phyloP scores from a whole-genome alignment of 2,888 invertebrate species.

The Coelopa pilipes region DNA sequence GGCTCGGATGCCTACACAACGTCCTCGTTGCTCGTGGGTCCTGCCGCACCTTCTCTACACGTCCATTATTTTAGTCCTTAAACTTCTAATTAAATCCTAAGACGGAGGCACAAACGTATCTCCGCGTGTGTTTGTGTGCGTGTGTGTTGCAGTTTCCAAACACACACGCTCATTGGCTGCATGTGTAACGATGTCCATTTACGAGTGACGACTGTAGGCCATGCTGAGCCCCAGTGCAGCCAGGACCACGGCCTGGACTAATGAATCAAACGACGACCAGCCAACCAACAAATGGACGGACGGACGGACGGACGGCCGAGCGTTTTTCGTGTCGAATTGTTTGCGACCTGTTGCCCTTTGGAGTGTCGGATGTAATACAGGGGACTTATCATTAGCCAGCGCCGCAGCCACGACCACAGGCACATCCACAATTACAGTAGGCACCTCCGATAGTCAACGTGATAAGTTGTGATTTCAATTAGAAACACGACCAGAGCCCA shows the following conservation, averaged over 20 bases:
- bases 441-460: too few species aligned
- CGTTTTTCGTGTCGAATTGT: not conserved
- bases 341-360: constrained; percentile 4
- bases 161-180: not conserved
- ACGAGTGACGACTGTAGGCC: constrained; percentile 3
- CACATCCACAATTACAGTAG: too few species aligned
- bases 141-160: not conserved
- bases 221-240: not conserved
- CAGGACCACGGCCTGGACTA: too few species aligned
- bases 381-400: too few species aligned
- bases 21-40: too few species aligned
- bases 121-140: not conserved
- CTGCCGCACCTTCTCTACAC: not conserved
- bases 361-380: too few species aligned
- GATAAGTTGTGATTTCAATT: too few species aligned
- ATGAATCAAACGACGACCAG: too few species aligned
- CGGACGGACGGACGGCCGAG: too few species aligned
- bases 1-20: too few species aligned
- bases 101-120: not conserved
- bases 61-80: constrained; percentile 11
- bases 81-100: constrained; percentile 31
- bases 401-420: not conserved
- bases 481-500: too few species aligned
- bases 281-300: too few species aligned
- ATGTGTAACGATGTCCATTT: constrained; percentile 5